A percentile compares a stretch with the other conserved stretches of the same genome.
phyloP scores from a whole-genome alignment of 2,888 invertebrate genomes.

The Lasiommata megera region DNA sequence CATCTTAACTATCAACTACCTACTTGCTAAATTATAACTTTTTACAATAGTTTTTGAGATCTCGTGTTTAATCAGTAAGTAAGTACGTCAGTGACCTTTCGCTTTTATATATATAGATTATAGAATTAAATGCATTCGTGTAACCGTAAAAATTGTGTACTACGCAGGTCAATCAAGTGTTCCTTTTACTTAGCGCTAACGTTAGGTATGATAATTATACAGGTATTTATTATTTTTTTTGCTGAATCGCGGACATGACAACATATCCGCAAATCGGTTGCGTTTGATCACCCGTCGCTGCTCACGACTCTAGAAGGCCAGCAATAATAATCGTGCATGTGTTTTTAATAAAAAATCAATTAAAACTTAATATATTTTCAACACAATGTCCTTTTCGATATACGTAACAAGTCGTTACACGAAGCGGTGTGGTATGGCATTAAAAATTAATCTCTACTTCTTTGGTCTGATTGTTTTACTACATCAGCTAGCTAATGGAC shows the following conservation, averaged over 20 bases:
- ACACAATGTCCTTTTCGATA: neutral
- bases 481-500: too few species aligned
- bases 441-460: neutral
- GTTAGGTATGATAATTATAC: too few species aligned
- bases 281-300: constrained; percentile 21
- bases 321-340: constrained; percentile 27
- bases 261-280: constrained; percentile 24
- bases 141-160: too few species aligned
- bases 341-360: constrained; percentile 23
- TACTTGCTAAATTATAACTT: too few species aligned
- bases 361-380: constrained; percentile 34
- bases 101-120: too few species aligned
- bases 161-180: too few species aligned
- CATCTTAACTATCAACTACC: too few species aligned
- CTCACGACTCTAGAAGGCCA: constrained; percentile 32
- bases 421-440: neutral
- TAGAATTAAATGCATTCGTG: too few species aligned
- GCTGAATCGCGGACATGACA: neutral
- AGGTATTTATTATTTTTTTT: neutral
- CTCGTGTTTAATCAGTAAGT: too few species aligned
- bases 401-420: neutral
- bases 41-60: too few species aligned
- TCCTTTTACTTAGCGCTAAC: too few species aligned
- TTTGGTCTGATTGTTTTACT: neutral
- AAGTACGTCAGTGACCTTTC: too few species aligned